A percentile compares a stretch with the other conserved stretches of the same genome.
Conservation (phyloP, 2,888 invertebrate species). For the Heliconius ethilla region DNA sequence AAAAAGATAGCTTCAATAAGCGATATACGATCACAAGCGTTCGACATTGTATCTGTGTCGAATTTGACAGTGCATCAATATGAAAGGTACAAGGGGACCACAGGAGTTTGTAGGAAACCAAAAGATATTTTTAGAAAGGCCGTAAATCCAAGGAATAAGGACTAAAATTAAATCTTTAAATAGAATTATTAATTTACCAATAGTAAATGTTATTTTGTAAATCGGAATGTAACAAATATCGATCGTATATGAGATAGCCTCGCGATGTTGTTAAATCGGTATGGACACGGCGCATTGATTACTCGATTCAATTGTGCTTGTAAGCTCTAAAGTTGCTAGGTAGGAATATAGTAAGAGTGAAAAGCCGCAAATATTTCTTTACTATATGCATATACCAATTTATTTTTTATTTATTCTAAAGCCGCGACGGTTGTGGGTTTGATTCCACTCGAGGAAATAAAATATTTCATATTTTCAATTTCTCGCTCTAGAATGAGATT, state of each 20-base stretch:
- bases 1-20: constrained; percentile 66
- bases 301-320: constrained; percentile 75
- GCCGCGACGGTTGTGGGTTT: too few relatives aligned
- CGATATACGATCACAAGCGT: constrained; percentile 70
- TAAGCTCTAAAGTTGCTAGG: constrained; percentile 56
- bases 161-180: constrained; percentile 47
- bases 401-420: background rate
- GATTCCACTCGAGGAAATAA: too few relatives aligned
- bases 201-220: constrained; percentile 57
- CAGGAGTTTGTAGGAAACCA: constrained; percentile 2
- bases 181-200: constrained; percentile 45
- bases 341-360: constrained; percentile 28
- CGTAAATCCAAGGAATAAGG: constrained; percentile 47
- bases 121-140: background rate
- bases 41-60: constrained; percentile 72
- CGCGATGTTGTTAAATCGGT: constrained; percentile 75
- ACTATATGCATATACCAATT: background rate
- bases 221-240: constrained; percentile 75
- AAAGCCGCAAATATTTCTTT: constrained; percentile 30
- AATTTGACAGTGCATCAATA: constrained; percentile 77
- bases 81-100: constrained; percentile 56
- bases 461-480: too few relatives aligned
- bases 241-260: constrained; percentile 75
- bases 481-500: too few relatives aligned
- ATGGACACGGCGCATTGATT: constrained; percentile 79